Percentiles rank a stretch among this genome's conserved stretches.
Evolutionary conservation across 2,113 vertebrate species (phyloP).

Genomic region (Gymnobelideus leadbeateri): DNA sequence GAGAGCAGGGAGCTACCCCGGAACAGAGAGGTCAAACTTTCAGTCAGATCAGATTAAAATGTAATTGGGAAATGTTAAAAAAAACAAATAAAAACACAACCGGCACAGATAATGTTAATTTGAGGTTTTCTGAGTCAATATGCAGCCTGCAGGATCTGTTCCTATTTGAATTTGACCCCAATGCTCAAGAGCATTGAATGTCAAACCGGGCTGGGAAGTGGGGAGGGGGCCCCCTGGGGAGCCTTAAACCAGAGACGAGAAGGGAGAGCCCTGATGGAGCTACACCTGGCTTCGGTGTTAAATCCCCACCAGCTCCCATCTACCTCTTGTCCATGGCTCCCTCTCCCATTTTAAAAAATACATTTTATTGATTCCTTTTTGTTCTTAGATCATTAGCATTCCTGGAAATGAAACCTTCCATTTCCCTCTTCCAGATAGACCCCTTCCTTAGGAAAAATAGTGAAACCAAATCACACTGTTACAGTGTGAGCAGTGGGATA

Average conservation of each 20-base stretch:
- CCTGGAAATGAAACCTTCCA: background rate
- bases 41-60: background rate
- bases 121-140: background rate
- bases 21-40: background rate
- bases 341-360: background rate
- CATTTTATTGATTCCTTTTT: background rate
- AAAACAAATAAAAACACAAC: background rate
- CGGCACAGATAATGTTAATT: background rate
- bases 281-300: background rate
- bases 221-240: no score
- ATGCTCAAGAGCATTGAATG: background rate
- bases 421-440: background rate
- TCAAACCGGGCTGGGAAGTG: no score
- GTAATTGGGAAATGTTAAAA: background rate
- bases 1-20: background rate
- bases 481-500: no score
- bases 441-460: background rate
- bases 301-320: background rate
- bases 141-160: background rate
- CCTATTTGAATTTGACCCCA: background rate
- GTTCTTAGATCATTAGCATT: background rate
- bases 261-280: background rate
- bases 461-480: background rate
- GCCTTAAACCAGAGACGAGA: background rate
- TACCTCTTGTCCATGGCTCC: background rate